Conservation (phyloP, 2,113 vertebrate genomes). For the Phrynocephalus versicolor region DNA sequence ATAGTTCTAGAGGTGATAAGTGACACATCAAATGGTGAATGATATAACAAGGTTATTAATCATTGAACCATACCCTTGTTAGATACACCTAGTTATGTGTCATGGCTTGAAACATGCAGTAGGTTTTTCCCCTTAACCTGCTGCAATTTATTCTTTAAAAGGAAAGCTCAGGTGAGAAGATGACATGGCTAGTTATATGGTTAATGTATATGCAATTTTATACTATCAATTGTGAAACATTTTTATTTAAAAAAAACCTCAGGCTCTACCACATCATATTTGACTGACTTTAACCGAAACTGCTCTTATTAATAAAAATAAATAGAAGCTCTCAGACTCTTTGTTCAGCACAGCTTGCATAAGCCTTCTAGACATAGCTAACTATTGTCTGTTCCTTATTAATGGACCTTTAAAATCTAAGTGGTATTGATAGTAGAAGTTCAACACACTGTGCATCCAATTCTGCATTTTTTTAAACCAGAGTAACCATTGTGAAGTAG, state of each 20-base stretch:
- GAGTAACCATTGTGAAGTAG: no score
- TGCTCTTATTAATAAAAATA: not conserved
- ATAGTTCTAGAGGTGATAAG: not conserved
- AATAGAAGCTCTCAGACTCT: not conserved
- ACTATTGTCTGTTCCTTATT: no score
- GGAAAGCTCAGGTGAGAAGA: conserved; percentile 28
- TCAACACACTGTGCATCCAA: no score
- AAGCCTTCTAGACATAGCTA: no score
- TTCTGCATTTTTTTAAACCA: no score
- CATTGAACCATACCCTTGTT: conserved; percentile 59
- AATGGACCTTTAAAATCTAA: no score
- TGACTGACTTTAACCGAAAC: not conserved
- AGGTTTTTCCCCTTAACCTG: not conserved
- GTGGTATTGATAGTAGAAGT: no score
- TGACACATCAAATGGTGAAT: conserved; percentile 15
- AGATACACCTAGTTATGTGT: conserved; percentile 56
- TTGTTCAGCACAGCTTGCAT: no score
- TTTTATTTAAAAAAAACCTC: no score
- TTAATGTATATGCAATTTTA: not conserved
- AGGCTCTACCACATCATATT: no score
- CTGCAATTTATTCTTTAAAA: conserved; percentile 59
- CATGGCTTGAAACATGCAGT: conserved; percentile 54
- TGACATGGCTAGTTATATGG: conserved; percentile 45
- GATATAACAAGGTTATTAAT: conserved; percentile 34
- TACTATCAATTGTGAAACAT: conserved; percentile 57